Evolutionary conservation across 2,888 invertebrate species (phyloP).

Genomic region (Drosophila kokeensis): DNA sequence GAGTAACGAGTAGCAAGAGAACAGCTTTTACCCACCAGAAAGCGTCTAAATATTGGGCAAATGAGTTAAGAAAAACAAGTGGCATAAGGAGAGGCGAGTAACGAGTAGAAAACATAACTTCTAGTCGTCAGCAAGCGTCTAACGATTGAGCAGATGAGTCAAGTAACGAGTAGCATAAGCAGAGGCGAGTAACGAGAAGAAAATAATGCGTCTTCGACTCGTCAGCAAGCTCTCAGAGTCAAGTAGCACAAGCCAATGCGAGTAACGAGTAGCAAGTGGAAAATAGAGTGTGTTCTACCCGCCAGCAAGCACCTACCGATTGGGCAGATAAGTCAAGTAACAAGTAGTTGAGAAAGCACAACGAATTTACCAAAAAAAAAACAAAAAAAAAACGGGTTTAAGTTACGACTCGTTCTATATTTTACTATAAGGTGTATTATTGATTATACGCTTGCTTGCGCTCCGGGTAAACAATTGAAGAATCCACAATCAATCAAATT

Average conservation of each 20-base stretch:
- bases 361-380: constrained; percentile 66
- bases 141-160: not conserved
- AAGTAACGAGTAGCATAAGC: not conserved
- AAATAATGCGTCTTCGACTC: not conserved
- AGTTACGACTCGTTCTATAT: constrained; percentile 28
- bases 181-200: not conserved
- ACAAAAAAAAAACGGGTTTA: constrained; percentile 8
- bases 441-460: constrained; percentile 2
- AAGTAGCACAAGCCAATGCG: not conserved
- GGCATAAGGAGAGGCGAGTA: too few species aligned
- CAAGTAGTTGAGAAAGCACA: constrained; percentile 45
- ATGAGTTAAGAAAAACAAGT: not conserved
- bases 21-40: not conserved
- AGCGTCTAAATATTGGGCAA: not conserved
- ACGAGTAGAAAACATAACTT: not conserved
- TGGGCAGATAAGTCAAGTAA: constrained; percentile 1
- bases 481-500: not conserved
- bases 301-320: not conserved
- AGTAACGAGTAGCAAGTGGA: not conserved
- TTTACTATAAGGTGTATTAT: constrained; percentile 2
- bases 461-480: constrained; percentile 3
- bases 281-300: not conserved
- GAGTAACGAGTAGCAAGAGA: not conserved
- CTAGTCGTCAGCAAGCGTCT: not conserved
- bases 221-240: not conserved